A percentile compares a stretch with the other conserved stretches of the same genome.
phyloP scores from a whole-genome alignment of 2,888 invertebrate species.

The Theodoxus fluviatilis region DNA sequence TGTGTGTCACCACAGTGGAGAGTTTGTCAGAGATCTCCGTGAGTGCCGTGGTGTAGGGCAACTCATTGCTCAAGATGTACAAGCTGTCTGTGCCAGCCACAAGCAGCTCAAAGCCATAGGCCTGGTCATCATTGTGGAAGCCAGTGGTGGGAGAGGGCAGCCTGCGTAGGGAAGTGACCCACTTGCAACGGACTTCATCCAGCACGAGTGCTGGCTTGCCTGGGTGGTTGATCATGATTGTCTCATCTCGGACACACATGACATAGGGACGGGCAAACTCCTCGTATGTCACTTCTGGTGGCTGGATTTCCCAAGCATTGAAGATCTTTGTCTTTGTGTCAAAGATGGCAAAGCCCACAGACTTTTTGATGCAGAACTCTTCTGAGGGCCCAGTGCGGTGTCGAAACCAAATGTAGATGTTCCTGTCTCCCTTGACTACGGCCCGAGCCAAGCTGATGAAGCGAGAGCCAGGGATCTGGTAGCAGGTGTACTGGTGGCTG shows the following conservation, averaged over 20 bases:
- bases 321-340: constrained; percentile 57
- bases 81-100: constrained; percentile 49
- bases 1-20: constrained; percentile 48
- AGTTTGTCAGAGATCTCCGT: constrained; percentile 50
- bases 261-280: constrained; percentile 55
- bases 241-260: constrained; percentile 56
- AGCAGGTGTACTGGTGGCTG: constrained; percentile 57
- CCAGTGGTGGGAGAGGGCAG: constrained; percentile 41
- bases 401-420: constrained; percentile 58
- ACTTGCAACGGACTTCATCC: constrained; percentile 57
- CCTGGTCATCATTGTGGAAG: constrained; percentile 36
- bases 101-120: constrained; percentile 52
- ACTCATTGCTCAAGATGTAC: constrained; percentile 55
- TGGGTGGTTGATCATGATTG: constrained; percentile 56
- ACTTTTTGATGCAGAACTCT: constrained; percentile 61
- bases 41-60: constrained; percentile 58
- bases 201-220: constrained; percentile 57
- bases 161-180: constrained; percentile 54
- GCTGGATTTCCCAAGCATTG: constrained; percentile 52
- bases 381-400: constrained; percentile 61
- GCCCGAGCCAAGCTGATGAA: constrained; percentile 60
- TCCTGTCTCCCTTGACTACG: constrained; percentile 52
- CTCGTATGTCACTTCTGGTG: constrained; percentile 58
- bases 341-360: constrained; percentile 59
- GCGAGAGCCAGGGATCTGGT: constrained; percentile 56